Evolutionary conservation across 2,797 vertebrate genomes (phyloP), one percentile per base, ranked within the genome.

Genomic region (Gallinago stenura): DNA sequence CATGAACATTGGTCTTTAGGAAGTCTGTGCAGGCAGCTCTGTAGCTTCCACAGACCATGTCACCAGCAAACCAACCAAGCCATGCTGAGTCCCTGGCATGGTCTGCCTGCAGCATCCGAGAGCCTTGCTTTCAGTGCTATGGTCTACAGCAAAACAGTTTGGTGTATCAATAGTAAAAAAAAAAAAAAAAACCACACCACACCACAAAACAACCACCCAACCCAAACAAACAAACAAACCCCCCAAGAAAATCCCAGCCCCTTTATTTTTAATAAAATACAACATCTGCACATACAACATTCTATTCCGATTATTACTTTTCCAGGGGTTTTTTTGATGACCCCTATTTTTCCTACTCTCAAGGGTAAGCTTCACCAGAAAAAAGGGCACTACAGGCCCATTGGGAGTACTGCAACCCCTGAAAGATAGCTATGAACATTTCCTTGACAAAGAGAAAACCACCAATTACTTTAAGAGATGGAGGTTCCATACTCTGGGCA

Each of bases 21-120:
- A 83, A 86, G 41, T 8, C 33, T 35, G 46, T 51, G 41, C 37
- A 90, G 78, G 41, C 89, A 87, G 64, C 10, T 57, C n/a, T 5
- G 2, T 12, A 73, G 28, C 65, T 70, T 66, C 66, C 56, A 26
- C 30, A 33, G 58, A 37, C n/a, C 1, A 3, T 15, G 31, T 20
- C 39, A 21, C 37, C 3, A 4, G 39, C 43, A 80, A 80, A 39
- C 21, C 18, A n/a, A 4, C 25, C 8, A 28, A 73, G 35, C 33
- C 25, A 2, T 3, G 33, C 43, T 2, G 1, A n/a, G 26, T 15
- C 28, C 61, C 21, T n/a, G 24, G 16, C 18, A 15, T 1, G 8
- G n/a, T n/a, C 26, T 56, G 11, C 37, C 26, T 31, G 17, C 81
- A 60, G 31, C 2, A 2, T 5, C 21, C 0, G 1, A 41, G 14